phyloP scores from a whole-genome alignment of 2,888 invertebrate species.

The Therioaphis trifolii region DNA sequence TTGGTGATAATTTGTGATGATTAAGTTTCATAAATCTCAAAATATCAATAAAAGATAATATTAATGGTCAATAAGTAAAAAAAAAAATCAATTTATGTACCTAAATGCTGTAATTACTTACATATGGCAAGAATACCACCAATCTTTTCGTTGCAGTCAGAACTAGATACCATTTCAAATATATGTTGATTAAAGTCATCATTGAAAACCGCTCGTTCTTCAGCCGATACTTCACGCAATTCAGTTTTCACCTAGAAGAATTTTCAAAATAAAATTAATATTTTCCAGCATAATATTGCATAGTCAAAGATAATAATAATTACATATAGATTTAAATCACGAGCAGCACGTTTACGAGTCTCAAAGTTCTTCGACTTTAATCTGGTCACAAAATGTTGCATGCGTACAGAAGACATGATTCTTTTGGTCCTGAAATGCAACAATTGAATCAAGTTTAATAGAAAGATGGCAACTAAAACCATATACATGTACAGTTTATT shows the following conservation, averaged over 20 bases:
- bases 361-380: conserved; percentile 91
- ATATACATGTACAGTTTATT: background rate
- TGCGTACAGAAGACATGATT: conserved; percentile 74
- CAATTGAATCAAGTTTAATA: background rate
- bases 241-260: conserved; percentile 79
- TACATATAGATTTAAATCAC: conserved; percentile 88
- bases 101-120: no score
- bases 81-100: no score
- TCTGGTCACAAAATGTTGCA: conserved; percentile 85
- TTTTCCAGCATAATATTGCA: no score
- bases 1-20: no score
- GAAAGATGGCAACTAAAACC: background rate
- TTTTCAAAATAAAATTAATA: conserved; percentile 7
- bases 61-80: no score
- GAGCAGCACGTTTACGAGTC: conserved; percentile 84
- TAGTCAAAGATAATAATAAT: no score
- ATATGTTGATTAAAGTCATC: conserved; percentile 96
- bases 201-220: conserved; percentile 89
- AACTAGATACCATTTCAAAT: conserved; percentile 94
- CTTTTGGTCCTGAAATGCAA: conserved; percentile 33
- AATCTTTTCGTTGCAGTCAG: conserved; percentile 93
- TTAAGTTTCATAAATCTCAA: no score
- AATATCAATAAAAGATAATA: no score
- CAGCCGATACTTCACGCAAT: conserved; percentile 87
- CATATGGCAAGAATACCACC: conserved; percentile 95